phyloP scores from a whole-genome alignment of 1,140 invertebrate genomes.

The Trinorchestia longiramus region DNA sequence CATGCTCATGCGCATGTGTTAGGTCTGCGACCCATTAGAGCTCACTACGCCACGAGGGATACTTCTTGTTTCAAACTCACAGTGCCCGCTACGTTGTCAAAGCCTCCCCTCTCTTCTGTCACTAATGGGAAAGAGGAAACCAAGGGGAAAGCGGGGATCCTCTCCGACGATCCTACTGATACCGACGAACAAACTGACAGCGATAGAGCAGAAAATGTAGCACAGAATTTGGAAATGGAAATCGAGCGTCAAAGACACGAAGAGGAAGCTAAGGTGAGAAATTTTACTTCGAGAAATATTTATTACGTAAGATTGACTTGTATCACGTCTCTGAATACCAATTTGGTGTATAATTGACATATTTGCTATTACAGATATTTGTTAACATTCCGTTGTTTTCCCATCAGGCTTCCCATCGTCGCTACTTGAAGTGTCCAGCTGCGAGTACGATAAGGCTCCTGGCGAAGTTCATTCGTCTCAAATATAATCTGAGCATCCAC shows the following conservation, averaged over 20 bases:
- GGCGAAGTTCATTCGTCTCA: constrained; percentile 73
- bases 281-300: not conserved
- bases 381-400: constrained; percentile 4
- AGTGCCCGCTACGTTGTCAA: not conserved
- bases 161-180: not conserved
- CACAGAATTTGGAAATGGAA: constrained; percentile 17
- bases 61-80: constrained; percentile 56
- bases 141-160: constrained; percentile 37
- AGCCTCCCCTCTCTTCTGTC: constrained; percentile 4
- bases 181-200: not conserved
- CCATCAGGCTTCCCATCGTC: constrained; percentile 59
- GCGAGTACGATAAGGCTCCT: constrained; percentile 71
- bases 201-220: not conserved
- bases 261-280: constrained; percentile 34
- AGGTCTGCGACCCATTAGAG: constrained; percentile 14
- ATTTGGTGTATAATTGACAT: not conserved
- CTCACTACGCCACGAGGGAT: constrained; percentile 38
- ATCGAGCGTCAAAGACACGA: constrained; percentile 42
- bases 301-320: not conserved
- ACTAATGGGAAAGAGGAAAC: constrained; percentile 5
- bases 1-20: constrained; percentile 52
- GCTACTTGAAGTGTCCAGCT: constrained; percentile 72
- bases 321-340: not conserved
- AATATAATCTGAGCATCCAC: constrained; percentile 69
- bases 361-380: not conserved